phyloP scores from a whole-genome alignment of 1,140 invertebrate species.

The Lepeophtheirus salmonis region DNA sequence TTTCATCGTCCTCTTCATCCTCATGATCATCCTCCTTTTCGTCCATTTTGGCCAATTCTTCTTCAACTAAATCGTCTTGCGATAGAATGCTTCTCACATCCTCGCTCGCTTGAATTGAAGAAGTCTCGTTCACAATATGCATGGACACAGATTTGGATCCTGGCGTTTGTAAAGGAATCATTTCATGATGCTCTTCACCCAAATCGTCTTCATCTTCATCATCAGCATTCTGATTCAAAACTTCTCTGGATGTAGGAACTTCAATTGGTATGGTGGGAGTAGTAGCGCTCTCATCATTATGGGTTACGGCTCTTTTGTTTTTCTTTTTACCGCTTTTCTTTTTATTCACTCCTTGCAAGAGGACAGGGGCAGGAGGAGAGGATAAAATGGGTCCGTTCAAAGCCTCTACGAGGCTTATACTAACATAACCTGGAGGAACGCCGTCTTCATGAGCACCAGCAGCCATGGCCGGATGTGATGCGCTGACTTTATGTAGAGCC shows the following conservation, averaged over 20 bases:
- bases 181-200: not conserved
- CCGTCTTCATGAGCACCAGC: slow-evolving; percentile 34
- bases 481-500: slow-evolving; percentile 57
- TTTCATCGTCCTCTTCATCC: slow-evolving; percentile 2
- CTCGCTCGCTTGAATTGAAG: not conserved
- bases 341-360: not conserved
- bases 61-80: slow-evolving; percentile 2
- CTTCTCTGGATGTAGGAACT: not conserved
- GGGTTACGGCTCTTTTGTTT: not conserved
- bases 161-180: not conserved
- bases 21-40: not conserved
- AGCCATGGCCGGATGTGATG: slow-evolving; percentile 12
- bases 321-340: not conserved
- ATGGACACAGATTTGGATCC: not conserved
- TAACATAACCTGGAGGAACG: slow-evolving; percentile 79
- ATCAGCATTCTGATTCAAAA: not conserved
- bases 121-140: not conserved
- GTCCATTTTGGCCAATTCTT: slow-evolving; percentile 12
- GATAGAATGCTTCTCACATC: not conserved
- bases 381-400: slow-evolving; percentile 72
- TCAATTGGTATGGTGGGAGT: not conserved
- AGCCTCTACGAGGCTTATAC: slow-evolving; percentile 88
- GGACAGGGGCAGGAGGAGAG: slow-evolving; percentile 27
- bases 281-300: no score
- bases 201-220: not conserved